Percentiles rank a stretch among this genome's conserved stretches.
These are phyloP conservation scores for Agapetus fuscipes DNA, from an alignment of 2,888 invertebrate species.

Conservation along the genomic window DNA sequence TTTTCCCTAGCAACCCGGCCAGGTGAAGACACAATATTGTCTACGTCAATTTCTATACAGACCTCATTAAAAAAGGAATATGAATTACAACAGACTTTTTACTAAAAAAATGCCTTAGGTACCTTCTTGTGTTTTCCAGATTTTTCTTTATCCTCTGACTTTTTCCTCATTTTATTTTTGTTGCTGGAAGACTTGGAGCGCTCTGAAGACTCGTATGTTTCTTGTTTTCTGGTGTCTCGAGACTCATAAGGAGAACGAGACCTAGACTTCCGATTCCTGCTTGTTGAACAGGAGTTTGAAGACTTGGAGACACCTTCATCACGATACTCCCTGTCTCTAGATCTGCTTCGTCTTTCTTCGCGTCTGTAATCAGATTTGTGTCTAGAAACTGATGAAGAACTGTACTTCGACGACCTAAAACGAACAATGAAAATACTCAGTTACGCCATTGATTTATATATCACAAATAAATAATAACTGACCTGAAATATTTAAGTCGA, in stretches of 20 bases:
- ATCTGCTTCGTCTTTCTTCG: not conserved
- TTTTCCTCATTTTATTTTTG: not conserved
- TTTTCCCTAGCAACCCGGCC: too few relatives aligned
- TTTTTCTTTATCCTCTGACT: not conserved
- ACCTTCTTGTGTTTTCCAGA: slow-evolving; percentile 18
- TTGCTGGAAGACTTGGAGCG: not conserved
- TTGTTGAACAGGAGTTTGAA: too few relatives aligned
- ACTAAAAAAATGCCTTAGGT: slow-evolving; percentile 10
- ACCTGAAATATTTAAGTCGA: too few relatives aligned
- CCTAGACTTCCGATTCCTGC: too few relatives aligned
- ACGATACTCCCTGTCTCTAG: not conserved
- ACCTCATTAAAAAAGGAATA: too few relatives aligned
- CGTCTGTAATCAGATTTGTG: not conserved
- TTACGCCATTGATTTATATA: too few relatives aligned
- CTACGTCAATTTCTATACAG: too few relatives aligned
- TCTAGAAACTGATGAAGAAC: not conserved
- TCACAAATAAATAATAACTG: too few relatives aligned
- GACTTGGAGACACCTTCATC: not conserved
- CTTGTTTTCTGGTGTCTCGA: not conserved
- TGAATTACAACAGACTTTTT: too few relatives aligned
- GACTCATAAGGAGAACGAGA: not conserved
- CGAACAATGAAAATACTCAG: not conserved
- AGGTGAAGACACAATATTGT: too few relatives aligned
- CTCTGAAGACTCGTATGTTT: not conserved
- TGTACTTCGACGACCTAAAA: not conserved